These are phyloP conservation scores for Habrosyne pyritoides DNA, from an alignment of 2,888 invertebrate species.

Conservation along the genomic window DNA sequence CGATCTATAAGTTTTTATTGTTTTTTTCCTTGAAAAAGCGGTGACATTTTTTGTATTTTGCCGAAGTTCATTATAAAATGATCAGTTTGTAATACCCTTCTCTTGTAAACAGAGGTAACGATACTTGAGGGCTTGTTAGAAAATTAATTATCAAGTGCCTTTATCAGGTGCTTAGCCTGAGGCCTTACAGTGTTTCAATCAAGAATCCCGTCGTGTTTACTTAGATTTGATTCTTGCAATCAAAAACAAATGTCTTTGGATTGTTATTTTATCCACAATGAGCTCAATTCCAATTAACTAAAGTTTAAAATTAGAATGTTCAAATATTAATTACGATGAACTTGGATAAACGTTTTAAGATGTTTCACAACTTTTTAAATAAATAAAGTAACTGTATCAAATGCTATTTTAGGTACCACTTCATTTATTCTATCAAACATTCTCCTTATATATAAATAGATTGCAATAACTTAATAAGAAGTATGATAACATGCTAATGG, in stretches of 20 bases:
- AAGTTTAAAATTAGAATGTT: conserved; percentile 1
- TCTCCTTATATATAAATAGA: too few species aligned
- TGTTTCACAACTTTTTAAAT: too few species aligned
- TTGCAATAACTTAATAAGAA: too few species aligned
- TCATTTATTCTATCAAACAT: too few species aligned
- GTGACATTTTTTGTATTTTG: too few species aligned
- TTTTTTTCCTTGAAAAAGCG: too few species aligned
- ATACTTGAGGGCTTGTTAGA: conserved; percentile 53
- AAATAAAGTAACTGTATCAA: too few species aligned
- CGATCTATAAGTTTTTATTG: too few species aligned
- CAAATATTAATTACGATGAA: background rate
- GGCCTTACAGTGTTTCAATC: conserved; percentile 48
- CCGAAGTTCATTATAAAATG: too few species aligned
- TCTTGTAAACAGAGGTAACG: conserved; percentile 43
- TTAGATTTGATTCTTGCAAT: conserved; percentile 48
- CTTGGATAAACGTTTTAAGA: background rate
- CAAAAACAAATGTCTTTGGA: conserved; percentile 37
- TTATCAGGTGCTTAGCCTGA: conserved; percentile 60
- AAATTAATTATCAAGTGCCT: conserved; percentile 75
- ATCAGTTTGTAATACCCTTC: too few species aligned
- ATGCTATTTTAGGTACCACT: too few species aligned
- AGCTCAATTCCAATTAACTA: conserved; percentile 5
- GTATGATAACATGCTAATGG: too few species aligned
- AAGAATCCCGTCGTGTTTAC: conserved; percentile 46
- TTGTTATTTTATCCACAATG: conserved; percentile 28